Percentiles rank a stretch among this genome's conserved stretches.
Conservation (phyloP, 2,888 invertebrate genomes). For the Pandemis heparana region DNA sequence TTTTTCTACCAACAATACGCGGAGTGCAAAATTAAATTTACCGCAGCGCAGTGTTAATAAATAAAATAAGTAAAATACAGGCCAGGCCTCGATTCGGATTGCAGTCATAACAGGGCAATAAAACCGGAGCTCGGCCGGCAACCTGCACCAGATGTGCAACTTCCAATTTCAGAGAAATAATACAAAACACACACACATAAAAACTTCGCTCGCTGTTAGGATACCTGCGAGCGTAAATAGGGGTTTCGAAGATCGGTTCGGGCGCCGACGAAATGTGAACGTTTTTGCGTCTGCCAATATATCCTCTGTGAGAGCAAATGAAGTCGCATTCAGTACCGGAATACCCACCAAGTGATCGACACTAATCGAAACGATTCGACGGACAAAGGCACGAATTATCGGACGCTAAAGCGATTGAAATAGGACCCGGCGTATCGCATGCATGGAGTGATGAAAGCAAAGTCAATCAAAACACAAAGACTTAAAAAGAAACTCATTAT, state of each 20-base stretch:
- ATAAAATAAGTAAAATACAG: constrained; percentile 69
- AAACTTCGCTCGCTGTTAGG: constrained; percentile 67
- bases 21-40: constrained; percentile 64
- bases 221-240: constrained; percentile 77
- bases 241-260: constrained; percentile 70
- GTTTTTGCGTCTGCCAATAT: constrained; percentile 53
- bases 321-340: constrained; percentile 20
- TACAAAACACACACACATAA: constrained; percentile 65
- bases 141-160: constrained; percentile 73
- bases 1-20: constrained; percentile 57
- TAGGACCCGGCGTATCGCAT: constrained; percentile 7
- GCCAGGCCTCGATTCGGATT: constrained; percentile 63
- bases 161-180: constrained; percentile 72
- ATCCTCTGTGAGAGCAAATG: constrained; percentile 38
- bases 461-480: constrained; percentile 47
- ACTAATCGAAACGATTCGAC: constrained; percentile 24
- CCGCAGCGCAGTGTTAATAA: constrained; percentile 65
- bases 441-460: constrained; percentile 40
- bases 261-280: constrained; percentile 64
- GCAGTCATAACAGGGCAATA: constrained; percentile 79
- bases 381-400: constrained; percentile 27
- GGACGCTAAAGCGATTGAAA: constrained; percentile 24
- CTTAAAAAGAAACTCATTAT: constrained; percentile 45
- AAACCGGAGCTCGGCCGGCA: constrained; percentile 59
- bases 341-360: constrained; percentile 11